Evolutionary conservation across 2,888 invertebrate genomes (phyloP), one percentile per base, ranked within the genome.

Genomic region (Hedychridium roseum): DNA sequence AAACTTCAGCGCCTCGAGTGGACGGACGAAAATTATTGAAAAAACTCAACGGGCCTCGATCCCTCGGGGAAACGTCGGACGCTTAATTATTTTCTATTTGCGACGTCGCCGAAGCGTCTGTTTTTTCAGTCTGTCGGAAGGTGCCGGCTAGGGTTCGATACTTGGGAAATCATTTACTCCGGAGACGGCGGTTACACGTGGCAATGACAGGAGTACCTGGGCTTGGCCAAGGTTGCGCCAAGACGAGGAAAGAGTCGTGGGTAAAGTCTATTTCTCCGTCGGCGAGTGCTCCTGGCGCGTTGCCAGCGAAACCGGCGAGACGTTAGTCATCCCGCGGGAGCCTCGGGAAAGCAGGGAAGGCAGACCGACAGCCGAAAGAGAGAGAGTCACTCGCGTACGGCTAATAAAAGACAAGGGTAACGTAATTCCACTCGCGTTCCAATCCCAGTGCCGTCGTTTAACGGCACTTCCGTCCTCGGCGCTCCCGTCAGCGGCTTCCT

Each of bases 341-440:
- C 38, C 37, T 30, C n/a, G n/a, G 9, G 35, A 18, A 3, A 23
- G 21, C 15, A 2, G 32, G 21, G 7, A 20, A 28, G 26, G 15
- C 14, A 18, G 31, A 30, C 20, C 26, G 37, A 14, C 11, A 16
- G 26, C 16, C 16, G 50, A 55, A 58, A 56, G 54, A 54, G 36
- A 41, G 56, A 60, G 43, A 51, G 50, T 37, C 52, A 31, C 47
- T 23, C 44, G 48, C 48, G 50, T 16, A 38, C 43, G 55, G 55
- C 64, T 64, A 64, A 64, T 62, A 64, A 64, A 64, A 64, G 64
- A 61, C 64, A 49, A 51, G 59, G 49, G 60, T 57, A 64, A 64
- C 64, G 57, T 64, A 64, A 64, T 64, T 64, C 64, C 64, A 64
- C 64, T 59, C 64, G 64, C 64, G 53, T 61, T 50, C 64, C 55